Base-by-base conservation (phyloP, 2,888 invertebrate species). In the Metopia argyrocephala region DNA sequence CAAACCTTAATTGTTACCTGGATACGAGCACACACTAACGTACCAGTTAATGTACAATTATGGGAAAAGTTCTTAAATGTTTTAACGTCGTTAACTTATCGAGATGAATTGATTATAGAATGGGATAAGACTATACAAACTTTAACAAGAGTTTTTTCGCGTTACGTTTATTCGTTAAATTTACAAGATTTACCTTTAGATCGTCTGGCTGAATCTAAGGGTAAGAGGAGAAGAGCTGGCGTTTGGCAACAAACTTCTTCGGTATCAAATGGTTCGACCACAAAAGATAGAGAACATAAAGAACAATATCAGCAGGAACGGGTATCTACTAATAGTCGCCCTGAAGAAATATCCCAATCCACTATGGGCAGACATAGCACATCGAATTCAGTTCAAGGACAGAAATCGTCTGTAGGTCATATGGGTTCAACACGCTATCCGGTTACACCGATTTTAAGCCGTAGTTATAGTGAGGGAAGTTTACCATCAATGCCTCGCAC, bases 91-190 rank as follows among this genome's bases (percentile, higher is more conserved):
- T 92, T 98, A 5, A 98, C 98, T 0, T 95, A 95, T 84, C 98
- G 98, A 94, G 97, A 98, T 87, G 98, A 98, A 88, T 92, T 98
- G 12, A 96, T 98, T 82, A 95, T 95, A 82, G 98, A 98, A 89
- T 98, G 98, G 98, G 96, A 96, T 94, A 97, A 97, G 94, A 97
- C 97, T n/a, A 94, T 99, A 94, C 98, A 98, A 88, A 98, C 98
- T 0, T 90, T 99, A 84, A 99, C 98, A 0, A 93, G 98, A 82
- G 98, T 99, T 46, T 92, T 99, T 76, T 98, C 98, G 0, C 93
- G 97, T 20, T 97, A 98, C 89, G 97, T 99, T 23, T 99, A 98
- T 89, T 95, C 96, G 84, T 92, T 99, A 83, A 98, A 99, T 91
- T 91, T 99, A 83, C 94, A 95, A 62, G 97, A 98, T 91, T 91